Conservation (phyloP, 2,797 vertebrate genomes). For the Phataginus tricuspis region DNA sequence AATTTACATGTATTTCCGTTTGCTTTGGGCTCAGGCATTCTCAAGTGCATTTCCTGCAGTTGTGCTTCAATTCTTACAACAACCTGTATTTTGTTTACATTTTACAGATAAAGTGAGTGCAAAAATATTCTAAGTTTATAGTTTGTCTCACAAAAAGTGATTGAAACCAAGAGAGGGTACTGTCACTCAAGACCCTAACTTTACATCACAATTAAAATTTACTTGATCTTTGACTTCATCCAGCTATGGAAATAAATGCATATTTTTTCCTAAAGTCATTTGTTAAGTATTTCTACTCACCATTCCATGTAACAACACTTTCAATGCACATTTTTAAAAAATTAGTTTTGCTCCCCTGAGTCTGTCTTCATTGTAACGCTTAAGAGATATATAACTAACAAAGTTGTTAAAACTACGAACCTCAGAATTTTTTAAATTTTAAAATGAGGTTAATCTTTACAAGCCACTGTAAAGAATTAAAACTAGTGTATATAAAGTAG, state of each 20-base stretch:
- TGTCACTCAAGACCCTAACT: neutral
- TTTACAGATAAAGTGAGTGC: neutral
- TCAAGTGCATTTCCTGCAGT: neutral
- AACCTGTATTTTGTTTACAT: neutral
- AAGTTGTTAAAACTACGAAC: neutral
- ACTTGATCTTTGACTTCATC: neutral
- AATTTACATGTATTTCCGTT: neutral
- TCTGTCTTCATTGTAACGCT: neutral
- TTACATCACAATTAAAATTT: neutral
- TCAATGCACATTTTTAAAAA: neutral
- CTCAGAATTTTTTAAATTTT: neutral
- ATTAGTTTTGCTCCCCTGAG: neutral
- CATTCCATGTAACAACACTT: neutral
- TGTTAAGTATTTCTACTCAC: neutral
- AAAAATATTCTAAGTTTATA: neutral
- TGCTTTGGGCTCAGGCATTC: neutral
- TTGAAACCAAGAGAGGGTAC: fast-evolving
- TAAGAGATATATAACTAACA: neutral
- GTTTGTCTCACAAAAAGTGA: neutral
- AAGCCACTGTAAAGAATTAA: neutral
- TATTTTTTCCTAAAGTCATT: neutral
- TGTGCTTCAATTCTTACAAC: neutral
- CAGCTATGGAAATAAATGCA: neutral
- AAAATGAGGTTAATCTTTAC: neutral
- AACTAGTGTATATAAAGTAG: neutral